Evolutionary conservation across 2,113 vertebrate species (phyloP).

Genomic region (Marmota monax): DNA sequence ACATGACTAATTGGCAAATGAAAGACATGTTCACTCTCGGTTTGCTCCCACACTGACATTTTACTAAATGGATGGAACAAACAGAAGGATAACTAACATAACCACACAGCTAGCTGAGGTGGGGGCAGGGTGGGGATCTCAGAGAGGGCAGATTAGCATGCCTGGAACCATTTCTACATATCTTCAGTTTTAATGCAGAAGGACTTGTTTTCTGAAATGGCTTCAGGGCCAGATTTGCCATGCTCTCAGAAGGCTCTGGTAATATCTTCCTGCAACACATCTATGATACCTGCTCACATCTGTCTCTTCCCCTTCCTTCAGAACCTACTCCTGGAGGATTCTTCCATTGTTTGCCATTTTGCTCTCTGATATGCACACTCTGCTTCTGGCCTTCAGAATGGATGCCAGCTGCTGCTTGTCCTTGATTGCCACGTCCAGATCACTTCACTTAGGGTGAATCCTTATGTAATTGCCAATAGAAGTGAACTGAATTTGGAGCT

Average conservation of each 20-base stretch:
- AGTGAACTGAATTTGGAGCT: neutral
- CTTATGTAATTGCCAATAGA: neutral
- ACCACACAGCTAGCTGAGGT: neutral
- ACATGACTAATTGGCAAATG: conserved; percentile 77
- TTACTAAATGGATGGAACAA: neutral
- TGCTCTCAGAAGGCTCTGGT: neutral
- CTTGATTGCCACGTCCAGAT: neutral
- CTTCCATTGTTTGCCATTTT: neutral
- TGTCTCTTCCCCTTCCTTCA: neutral
- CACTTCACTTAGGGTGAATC: neutral
- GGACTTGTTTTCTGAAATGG: neutral
- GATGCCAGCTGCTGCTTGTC: neutral
- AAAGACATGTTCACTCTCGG: conserved; percentile 49
- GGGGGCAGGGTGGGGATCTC: neutral
- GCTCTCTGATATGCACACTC: neutral
- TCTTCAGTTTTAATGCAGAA: neutral
- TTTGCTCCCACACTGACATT: conserved; percentile 80
- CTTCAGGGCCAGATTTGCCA: neutral
- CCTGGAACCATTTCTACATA: rapidly evolving
- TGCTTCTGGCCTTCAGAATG: neutral
- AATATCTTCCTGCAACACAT: neutral
- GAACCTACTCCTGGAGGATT: neutral
- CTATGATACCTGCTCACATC: neutral
- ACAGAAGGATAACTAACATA: neutral
- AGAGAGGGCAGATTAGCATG: neutral